These are phyloP conservation scores for Exaiptasia diaphana DNA, from an alignment of 64 coral and sea anemone genomes.

Conservation along the genomic window DNA sequence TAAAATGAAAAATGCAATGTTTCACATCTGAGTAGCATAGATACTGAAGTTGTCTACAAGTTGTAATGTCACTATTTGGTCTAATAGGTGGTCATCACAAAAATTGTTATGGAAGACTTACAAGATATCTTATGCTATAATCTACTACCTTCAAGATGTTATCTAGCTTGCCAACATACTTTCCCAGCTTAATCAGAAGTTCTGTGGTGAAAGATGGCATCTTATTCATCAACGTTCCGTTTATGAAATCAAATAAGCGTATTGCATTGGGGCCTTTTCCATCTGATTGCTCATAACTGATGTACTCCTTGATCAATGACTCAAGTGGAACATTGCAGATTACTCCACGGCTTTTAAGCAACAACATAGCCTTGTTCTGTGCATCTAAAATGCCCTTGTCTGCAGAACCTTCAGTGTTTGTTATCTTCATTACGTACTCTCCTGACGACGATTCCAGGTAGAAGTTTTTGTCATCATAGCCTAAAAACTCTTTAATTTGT, in stretches of 20 bases:
- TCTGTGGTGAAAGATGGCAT: not conserved
- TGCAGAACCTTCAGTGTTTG: not conserved
- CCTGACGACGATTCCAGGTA: not conserved
- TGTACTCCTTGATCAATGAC: not conserved
- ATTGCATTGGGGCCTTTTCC: no score
- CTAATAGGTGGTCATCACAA: no score
- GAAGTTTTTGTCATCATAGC: conserved; percentile 1
- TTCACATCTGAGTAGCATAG: no score
- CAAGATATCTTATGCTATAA: no score
- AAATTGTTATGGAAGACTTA: no score
- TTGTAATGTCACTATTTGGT: no score
- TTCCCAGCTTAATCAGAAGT: not conserved
- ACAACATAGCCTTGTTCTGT: not conserved
- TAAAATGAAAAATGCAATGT: no score
- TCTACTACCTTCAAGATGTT: not conserved
- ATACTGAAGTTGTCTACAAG: no score
- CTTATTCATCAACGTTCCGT: not conserved
- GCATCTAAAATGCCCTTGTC: not conserved
- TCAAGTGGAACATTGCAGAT: not conserved
- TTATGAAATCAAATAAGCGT: not conserved
- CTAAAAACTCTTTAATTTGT: not conserved
- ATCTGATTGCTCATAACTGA: no score
- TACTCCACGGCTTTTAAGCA: not conserved
- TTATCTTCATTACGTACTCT: not conserved
- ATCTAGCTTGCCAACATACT: not conserved